Percentiles rank a stretch among this genome's conserved stretches.
Evolutionary conservation across 2,113 vertebrate genomes (phyloP).

Genomic region (Gila orcuttii): DNA sequence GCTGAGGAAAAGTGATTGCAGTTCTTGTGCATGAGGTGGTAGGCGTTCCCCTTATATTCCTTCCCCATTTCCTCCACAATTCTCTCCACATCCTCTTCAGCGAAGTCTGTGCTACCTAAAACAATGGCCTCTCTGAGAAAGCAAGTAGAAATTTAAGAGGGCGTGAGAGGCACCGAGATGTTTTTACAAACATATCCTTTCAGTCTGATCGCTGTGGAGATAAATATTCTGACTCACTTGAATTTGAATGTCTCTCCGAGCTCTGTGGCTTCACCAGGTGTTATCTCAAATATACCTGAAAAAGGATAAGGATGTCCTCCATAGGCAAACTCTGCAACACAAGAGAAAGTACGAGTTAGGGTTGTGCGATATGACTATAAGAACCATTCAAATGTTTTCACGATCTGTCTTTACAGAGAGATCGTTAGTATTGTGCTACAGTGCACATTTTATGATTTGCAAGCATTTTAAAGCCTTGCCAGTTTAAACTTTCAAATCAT

Average conservation of each 20-base stretch:
- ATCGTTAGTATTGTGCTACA: not conserved
- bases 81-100: conserved; percentile 95
- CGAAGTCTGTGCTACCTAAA: conserved; percentile 96
- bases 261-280: conserved; percentile 93
- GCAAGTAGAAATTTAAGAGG: not conserved
- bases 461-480: not conserved
- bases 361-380: too few species aligned
- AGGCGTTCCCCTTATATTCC: conserved; percentile 97
- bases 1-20: conserved; percentile 99
- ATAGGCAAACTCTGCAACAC: conserved; percentile 91
- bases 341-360: not conserved
- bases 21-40: conserved; percentile 99
- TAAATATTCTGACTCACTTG: conserved; percentile 84
- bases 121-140: conserved; percentile 91
- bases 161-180: not conserved
- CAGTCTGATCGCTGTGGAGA: not conserved
- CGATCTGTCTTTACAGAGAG: not conserved
- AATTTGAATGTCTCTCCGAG: conserved; percentile 99
- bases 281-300: conserved; percentile 99
- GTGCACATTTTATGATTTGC: not conserved
- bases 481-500: not conserved
- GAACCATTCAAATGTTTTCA: not conserved
- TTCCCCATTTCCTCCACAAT: conserved; percentile 98
- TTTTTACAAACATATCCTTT: not conserved
- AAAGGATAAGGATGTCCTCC: conserved; percentile 98